Conservation (phyloP, 2,888 invertebrate species). For the Drosophila mimetica region DNA sequence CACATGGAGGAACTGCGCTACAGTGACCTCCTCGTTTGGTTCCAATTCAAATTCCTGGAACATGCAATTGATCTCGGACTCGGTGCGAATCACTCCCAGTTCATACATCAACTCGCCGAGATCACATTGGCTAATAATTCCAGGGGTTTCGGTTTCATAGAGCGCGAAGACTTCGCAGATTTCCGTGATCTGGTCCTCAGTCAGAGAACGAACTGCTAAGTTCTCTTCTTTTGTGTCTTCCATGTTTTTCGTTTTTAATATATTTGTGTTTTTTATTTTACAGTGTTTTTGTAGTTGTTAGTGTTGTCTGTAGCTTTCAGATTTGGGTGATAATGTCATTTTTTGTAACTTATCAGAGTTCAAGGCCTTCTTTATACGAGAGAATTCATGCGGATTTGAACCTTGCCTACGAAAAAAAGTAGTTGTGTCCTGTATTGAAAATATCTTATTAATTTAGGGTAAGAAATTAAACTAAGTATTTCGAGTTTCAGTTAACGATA, state of each 20-base stretch:
- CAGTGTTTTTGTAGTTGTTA: neutral
- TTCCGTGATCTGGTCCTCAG: constrained; percentile 10
- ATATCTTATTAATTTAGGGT: too few relatives aligned
- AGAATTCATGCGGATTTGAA: too few relatives aligned
- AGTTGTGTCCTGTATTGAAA: too few relatives aligned
- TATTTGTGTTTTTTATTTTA: neutral
- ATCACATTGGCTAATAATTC: neutral
- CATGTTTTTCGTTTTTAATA: neutral
- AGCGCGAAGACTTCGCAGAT: neutral
- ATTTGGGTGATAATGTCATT: neutral
- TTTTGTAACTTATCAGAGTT: neutral
- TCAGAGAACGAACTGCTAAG: neutral
- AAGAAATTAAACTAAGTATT: too few relatives aligned
- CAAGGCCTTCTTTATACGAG: neutral
- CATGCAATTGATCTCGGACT: neutral
- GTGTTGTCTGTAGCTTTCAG: neutral
- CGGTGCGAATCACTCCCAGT: constrained; percentile 2
- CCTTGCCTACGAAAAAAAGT: too few relatives aligned
- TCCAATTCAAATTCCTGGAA: neutral
- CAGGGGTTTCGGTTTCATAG: neutral
- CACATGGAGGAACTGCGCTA: neutral
- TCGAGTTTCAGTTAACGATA: too few relatives aligned
- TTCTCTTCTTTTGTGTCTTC: neutral
- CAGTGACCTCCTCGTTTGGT: neutral
- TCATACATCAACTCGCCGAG: neutral